Conservation (phyloP, 2,888 invertebrate species). For the Machimus rusticus region DNA sequence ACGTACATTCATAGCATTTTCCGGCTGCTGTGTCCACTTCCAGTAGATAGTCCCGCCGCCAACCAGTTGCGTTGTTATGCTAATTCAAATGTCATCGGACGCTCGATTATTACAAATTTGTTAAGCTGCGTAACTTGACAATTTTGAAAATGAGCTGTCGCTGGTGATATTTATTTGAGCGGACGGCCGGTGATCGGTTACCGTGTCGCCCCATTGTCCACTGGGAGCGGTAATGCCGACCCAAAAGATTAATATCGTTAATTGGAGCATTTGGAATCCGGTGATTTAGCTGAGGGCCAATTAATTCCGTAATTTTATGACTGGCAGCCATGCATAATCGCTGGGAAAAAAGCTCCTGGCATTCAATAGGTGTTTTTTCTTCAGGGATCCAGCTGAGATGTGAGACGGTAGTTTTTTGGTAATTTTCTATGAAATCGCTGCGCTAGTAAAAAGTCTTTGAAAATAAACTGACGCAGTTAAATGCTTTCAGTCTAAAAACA, state of each 20-base stretch:
- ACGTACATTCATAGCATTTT: not conserved
- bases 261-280: slow-evolving; percentile 14
- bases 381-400: not conserved
- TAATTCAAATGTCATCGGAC: slow-evolving; percentile 33
- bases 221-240: not conserved
- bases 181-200: not conserved
- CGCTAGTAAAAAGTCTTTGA: not conserved
- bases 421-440: not conserved
- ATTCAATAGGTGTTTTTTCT: not conserved
- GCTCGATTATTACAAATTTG: slow-evolving; percentile 29
- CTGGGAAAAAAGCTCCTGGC: not conserved
- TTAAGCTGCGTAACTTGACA: slow-evolving; percentile 26
- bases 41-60: not conserved
- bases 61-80: not conserved
- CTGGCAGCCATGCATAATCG: not conserved
- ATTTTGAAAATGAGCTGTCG: slow-evolving; percentile 1
- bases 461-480: not conserved
- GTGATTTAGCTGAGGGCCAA: slow-evolving; percentile 4
- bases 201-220: not conserved
- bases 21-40: not conserved
- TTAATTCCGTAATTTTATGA: not conserved
- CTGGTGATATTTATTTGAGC: slow-evolving; percentile 16
- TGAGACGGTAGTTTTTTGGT: not conserved
- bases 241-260: slow-evolving; percentile 21
- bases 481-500: not conserved